Conservation (phyloP, 2,888 invertebrate species). For the Blomia tropicalis region DNA sequence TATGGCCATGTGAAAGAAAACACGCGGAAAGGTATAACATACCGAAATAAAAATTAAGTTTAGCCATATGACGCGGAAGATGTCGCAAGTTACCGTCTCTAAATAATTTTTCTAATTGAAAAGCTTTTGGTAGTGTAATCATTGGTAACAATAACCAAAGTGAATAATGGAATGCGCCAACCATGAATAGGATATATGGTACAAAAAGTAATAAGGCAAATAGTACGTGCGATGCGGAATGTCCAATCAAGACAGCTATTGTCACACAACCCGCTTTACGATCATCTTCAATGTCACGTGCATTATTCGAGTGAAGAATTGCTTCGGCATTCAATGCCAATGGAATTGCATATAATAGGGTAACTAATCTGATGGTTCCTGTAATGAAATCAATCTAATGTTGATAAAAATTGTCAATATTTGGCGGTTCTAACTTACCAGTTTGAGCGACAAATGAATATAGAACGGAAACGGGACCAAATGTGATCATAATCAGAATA, state of each 20-base stretch:
- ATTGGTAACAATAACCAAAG: constrained; percentile 74
- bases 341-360: constrained; percentile 81
- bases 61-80: constrained; percentile 73
- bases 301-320: constrained; percentile 85
- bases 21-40: constrained; percentile 64
- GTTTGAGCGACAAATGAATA: constrained; percentile 86
- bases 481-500: constrained; percentile 72
- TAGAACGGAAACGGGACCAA: constrained; percentile 80
- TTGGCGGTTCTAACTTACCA: constrained; percentile 40
- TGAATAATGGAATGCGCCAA: constrained; percentile 65
- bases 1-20: constrained; percentile 26
- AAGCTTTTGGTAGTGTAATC: constrained; percentile 69
- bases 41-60: constrained; percentile 75
- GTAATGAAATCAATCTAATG: not conserved
- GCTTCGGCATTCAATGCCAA: constrained; percentile 85
- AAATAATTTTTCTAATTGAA: constrained; percentile 74
- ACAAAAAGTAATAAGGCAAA: constrained; percentile 75
- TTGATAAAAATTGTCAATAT: not conserved
- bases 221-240: constrained; percentile 71
- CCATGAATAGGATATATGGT: constrained; percentile 75
- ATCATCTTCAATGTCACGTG: constrained; percentile 74
- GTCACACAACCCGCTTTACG: constrained; percentile 79
- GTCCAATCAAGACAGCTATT: constrained; percentile 78
- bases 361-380: constrained; percentile 59
- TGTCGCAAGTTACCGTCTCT: constrained; percentile 58